Evolutionary conservation across 2,797 vertebrate genomes (phyloP).

Genomic region (Sebastes miniatus): DNA sequence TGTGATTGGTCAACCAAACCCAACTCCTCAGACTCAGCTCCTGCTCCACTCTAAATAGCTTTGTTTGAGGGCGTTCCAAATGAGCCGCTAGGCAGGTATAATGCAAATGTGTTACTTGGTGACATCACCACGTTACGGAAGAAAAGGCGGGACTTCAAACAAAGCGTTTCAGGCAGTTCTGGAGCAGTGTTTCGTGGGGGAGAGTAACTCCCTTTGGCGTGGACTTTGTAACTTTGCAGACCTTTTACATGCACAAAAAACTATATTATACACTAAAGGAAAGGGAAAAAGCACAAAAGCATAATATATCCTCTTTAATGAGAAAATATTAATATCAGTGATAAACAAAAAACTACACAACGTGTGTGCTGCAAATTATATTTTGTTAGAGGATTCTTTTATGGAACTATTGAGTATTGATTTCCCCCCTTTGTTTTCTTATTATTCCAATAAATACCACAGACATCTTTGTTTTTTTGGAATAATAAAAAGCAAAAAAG

Average conservation of each 20-base stretch:
- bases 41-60: too few relatives aligned
- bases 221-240: too few relatives aligned
- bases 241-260: too few relatives aligned
- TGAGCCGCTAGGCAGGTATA: accelerated
- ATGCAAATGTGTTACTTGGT: too few relatives aligned
- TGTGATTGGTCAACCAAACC: too few relatives aligned
- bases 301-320: neutral
- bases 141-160: too few relatives aligned
- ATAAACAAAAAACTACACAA: neutral
- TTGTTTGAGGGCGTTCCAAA: too few relatives aligned
- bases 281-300: neutral
- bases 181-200: too few relatives aligned
- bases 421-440: neutral
- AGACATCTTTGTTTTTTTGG: neutral
- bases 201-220: too few relatives aligned
- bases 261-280: neutral
- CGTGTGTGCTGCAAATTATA: neutral
- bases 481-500: neutral
- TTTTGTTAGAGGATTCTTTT: neutral
- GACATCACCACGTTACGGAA: too few relatives aligned
- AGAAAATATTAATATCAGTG: neutral
- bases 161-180: too few relatives aligned
- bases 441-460: neutral
- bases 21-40: too few relatives aligned
- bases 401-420: neutral